Conservation (phyloP, 2,797 vertebrate species). For the Myotis pilosus region DNA sequence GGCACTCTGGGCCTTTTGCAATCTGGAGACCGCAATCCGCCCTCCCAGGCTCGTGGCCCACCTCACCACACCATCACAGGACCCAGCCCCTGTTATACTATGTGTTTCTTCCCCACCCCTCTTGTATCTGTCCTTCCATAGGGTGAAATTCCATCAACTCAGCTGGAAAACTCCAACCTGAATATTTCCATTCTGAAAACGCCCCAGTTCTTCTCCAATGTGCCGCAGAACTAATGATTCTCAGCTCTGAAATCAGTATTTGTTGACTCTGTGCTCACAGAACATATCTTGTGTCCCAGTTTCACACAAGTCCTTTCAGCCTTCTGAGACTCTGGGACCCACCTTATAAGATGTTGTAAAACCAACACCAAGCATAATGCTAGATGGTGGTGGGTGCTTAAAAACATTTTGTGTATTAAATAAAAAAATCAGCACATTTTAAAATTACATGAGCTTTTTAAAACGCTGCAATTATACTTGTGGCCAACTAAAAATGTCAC, state of each 20-base stretch:
- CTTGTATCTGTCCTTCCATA: neutral
- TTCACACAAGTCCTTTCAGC: neutral
- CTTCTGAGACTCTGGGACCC: neutral
- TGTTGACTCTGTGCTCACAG: neutral
- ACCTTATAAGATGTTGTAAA: neutral
- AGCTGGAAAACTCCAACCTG: neutral
- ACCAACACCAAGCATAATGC: neutral
- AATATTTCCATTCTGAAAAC: neutral
- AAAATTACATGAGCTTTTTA: neutral
- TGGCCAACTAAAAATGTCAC: neutral
- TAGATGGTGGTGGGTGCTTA: neutral
- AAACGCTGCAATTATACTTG: neutral
- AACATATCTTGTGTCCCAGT: neutral
- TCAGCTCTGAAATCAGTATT: neutral
- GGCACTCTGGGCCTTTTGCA: neutral
- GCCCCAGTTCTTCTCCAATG: neutral
- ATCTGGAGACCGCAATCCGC: neutral
- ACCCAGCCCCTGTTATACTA: neutral
- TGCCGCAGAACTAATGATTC: neutral
- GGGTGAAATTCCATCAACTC: neutral
- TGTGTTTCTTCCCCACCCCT: neutral
- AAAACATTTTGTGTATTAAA: conserved; percentile 21
- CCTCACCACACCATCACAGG: neutral
- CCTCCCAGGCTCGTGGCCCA: neutral
- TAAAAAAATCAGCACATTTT: neutral